A percentile compares a stretch with the other conserved stretches of the same genome.
Evolutionary conservation across 2,797 vertebrate species (phyloP).

Genomic region (Chrysocyon brachyurus): DNA sequence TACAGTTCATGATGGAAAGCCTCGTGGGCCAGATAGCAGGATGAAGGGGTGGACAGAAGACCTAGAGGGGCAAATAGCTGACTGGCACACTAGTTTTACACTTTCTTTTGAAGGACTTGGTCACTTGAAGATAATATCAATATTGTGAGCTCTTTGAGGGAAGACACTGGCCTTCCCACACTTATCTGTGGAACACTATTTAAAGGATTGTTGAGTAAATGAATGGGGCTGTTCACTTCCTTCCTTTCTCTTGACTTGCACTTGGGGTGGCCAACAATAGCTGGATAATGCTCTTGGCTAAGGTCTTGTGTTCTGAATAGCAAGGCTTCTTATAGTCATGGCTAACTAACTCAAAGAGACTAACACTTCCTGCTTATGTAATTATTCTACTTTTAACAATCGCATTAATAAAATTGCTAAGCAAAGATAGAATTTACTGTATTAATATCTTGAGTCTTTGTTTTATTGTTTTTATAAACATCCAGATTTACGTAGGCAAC

Average conservation of each 20-base stretch:
- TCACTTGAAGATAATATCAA: neutral
- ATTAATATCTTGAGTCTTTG: neutral
- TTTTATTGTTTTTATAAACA: conserved; percentile 18
- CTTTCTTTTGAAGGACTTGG: conserved; percentile 8
- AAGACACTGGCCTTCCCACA: neutral
- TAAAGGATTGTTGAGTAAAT: conserved; percentile 5
- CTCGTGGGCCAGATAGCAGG: neutral
- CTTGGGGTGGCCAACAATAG: neutral
- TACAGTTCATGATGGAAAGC: neutral
- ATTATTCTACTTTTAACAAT: conserved; percentile 25
- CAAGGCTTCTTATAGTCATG: neutral
- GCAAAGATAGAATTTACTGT: neutral
- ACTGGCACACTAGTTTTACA: neutral
- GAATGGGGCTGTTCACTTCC: neutral
- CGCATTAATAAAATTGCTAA: neutral
- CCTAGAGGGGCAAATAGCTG: neutral
- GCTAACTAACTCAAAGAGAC: neutral
- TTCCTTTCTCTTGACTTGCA: neutral
- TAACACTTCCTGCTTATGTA: neutral
- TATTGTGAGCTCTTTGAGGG: neutral
- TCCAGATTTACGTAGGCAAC: neutral
- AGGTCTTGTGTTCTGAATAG: neutral
- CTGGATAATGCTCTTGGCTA: neutral
- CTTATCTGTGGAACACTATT: neutral
- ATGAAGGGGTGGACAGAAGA: neutral